Evolutionary conservation across 2,797 vertebrate genomes (phyloP).

Genomic region (Helostoma temminkii): DNA sequence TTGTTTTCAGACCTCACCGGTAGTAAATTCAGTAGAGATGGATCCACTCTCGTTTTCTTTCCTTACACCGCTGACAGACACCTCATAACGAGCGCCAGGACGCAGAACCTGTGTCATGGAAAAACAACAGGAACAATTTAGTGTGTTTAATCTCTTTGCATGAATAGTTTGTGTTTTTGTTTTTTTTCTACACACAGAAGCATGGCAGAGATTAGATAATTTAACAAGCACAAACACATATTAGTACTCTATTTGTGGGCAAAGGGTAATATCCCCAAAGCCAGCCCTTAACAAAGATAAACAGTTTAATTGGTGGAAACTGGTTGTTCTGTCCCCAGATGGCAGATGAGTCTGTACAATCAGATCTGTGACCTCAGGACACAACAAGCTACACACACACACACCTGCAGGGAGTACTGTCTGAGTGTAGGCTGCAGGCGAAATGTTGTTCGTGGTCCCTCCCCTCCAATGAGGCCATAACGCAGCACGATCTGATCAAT

Average conservation of each 20-base stretch:
- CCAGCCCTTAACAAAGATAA: constrained; percentile 35
- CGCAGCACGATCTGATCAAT: constrained; percentile 94
- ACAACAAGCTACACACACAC: constrained; percentile 26
- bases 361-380: constrained; percentile 13
- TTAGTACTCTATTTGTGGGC: constrained; percentile 8
- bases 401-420: constrained; percentile 96
- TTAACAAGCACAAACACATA: constrained; percentile 25
- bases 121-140: constrained; percentile 11
- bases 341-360: constrained; percentile 30
- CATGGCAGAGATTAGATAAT: constrained; percentile 44
- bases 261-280: constrained; percentile 25
- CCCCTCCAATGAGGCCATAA: constrained; percentile 89
- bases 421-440: constrained; percentile 95
- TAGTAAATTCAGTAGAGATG: constrained; percentile 89
- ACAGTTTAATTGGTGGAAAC: constrained; percentile 5
- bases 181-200: constrained; percentile 55
- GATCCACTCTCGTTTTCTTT: constrained; percentile 90
- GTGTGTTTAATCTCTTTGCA: constrained; percentile 34
- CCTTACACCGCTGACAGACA: constrained; percentile 90
- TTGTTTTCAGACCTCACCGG: constrained; percentile 87
- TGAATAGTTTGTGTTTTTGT: constrained; percentile 29
- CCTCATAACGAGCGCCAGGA: constrained; percentile 90
- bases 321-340: constrained; percentile 23
- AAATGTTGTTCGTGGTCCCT: constrained; percentile 92
- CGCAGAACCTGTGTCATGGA: constrained; percentile 87